Evolutionary conservation across 2,888 invertebrate species (phyloP), one percentile per base, ranked within the genome.

Genomic region (Drosophila parthenogenetica): DNA sequence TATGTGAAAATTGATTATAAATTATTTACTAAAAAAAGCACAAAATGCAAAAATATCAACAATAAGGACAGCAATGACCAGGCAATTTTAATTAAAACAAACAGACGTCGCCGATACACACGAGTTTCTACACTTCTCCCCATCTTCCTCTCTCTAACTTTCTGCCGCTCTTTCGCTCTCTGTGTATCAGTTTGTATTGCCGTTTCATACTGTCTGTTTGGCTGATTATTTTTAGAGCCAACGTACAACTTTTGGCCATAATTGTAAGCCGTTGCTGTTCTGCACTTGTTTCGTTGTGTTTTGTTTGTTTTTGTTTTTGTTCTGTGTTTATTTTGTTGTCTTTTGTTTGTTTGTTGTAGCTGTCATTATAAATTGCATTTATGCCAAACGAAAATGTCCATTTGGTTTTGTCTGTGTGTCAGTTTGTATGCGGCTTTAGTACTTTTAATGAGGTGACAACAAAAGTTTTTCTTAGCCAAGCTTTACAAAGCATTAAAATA

Each of bases 311-410:
- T 39, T 13, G 4, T 42, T 29, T n/a, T 32, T 29, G 25, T 16
- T 16, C 43, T 48, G 14, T 60, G 19, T 70, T 45, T 63, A 22
- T 43, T 61, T 51, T 55, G 22, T 58, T 62, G 35, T 67, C 58
- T 65, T 69, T 59, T 16, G 58, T 57, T 68, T 64, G 60, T 68
- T 62, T 55, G 68, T 48, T 71, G 78, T 67, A 50, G 79, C 82
- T 85, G 81, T 85, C 82, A 83, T 82, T 82, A 83, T 84, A 87
- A 87, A 87, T 83, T 83, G 78, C 55, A 79, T 84, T 86, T 69
- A 63, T 66, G 69, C 69, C 69, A 55, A 74, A 59, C 69, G 61
- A 69, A 74, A 77, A 60, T 62, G 64, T 65, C 62, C 37, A 58
- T 25, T 54, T 11, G 48, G 32, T 19, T 54, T 48, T 49, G 37